Evolutionary conservation across 2,888 invertebrate species (phyloP), one percentile per base, ranked within the genome.

Genomic region (Odontomyia ornata): DNA sequence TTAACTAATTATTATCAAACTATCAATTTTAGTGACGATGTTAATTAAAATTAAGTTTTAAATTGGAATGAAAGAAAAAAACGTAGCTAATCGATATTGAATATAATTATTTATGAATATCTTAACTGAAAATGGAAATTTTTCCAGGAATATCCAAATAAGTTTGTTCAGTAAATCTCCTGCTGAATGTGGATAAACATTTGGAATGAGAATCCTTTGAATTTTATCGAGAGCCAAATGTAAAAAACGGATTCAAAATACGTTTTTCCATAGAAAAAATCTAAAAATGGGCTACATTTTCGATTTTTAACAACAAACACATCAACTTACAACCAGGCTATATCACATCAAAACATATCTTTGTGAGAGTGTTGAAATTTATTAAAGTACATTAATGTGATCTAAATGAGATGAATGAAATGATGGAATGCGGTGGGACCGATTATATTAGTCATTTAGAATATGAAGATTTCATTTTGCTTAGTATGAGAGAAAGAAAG

Each of bases 321-420:
- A 73, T 57, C 73, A 73, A 73, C 11, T 72, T 72, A 81, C 82
- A 85, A 85, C 86, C 86, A 86, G 86, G 86, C 85, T 84, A 86
- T 86, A 86, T 86, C 86, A 85, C 84, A 83, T 84, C 84, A 84
- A 86, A 84, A 87, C 87, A 86, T 87, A 87, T 87, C 87, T 86
- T 84, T 83, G 85, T 81, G 80, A 78, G 80, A 80, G 80, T 81
- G 81, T 80, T 80, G 77, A 78, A 78, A 67, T 75, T 80, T 79
- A 72, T 78, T 79, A 64, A 75, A 71, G 78, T 5, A 64, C 25
- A 25, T 57, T 36, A 13, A 57, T 73, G 71, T 36, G 36, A 36
- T 36, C 36, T 36, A 5, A 36, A 5, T 36, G 36, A 36, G 9
- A 36, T 36, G 36, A 36, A 36, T 36, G 36, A 36, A 36, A 36